Percentiles rank a stretch among this genome's conserved stretches.
These are phyloP conservation scores for Phania funesta DNA, from an alignment of 2,888 invertebrate genomes.

Conservation along the genomic window DNA sequence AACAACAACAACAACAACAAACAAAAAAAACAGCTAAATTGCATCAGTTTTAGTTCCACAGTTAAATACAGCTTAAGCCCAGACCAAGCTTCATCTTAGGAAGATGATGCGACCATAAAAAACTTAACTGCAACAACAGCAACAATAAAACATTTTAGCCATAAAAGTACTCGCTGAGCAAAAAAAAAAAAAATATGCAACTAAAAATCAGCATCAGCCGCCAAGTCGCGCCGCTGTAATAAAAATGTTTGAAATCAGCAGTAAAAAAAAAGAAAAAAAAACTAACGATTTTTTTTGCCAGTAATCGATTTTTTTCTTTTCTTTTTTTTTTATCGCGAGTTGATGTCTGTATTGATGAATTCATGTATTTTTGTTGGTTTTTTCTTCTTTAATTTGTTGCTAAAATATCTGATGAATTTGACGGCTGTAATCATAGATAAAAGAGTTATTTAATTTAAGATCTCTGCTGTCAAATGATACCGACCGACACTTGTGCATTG, in stretches of 20 bases:
- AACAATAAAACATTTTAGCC: conserved; percentile 35
- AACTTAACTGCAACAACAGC: conserved; percentile 4
- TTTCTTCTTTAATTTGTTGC: conserved; percentile 36
- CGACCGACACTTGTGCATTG: conserved; percentile 39
- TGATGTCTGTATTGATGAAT: conserved; percentile 52
- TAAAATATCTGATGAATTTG: conserved; percentile 57
- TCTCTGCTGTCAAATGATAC: conserved; percentile 36
- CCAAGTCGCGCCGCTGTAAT: conserved; percentile 48
- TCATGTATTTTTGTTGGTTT: background rate
- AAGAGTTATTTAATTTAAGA: conserved; percentile 43
- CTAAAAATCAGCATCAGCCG: conserved; percentile 12
- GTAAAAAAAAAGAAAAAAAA: background rate
- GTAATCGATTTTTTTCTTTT: background rate
- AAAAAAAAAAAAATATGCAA: conserved; percentile 15
- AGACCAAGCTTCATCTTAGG: background rate
- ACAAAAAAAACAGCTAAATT: conserved; percentile 50
- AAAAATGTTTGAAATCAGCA: conserved; percentile 41
- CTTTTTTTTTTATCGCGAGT: background rate
- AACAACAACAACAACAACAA: background rate
- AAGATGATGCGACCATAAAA: conserved; percentile 12
- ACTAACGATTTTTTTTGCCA: conserved; percentile 33
- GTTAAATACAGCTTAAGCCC: conserved; percentile 25
- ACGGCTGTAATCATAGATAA: conserved; percentile 47
- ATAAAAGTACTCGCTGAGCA: conserved; percentile 54
- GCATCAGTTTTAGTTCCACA: conserved; percentile 49